phyloP scores from a whole-genome alignment of 2,113 vertebrate genomes.

The Rhadina sibilatrix region DNA sequence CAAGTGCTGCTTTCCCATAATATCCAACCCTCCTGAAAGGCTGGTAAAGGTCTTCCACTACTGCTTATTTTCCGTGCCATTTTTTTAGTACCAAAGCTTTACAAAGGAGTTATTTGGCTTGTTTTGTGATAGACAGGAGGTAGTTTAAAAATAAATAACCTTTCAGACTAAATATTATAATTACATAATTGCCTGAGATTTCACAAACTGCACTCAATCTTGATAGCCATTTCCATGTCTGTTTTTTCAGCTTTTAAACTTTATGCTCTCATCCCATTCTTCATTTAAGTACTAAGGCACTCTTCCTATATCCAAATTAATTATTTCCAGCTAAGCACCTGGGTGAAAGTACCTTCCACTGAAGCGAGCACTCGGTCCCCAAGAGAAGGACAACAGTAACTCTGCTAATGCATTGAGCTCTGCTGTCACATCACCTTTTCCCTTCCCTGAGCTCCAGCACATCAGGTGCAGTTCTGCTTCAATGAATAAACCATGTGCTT shows the following conservation, averaged over 20 bases:
- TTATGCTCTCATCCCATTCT: not conserved
- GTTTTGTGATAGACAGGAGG: not conserved
- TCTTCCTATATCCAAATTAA: not conserved
- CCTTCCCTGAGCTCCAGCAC: not conserved
- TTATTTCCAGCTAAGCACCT: not conserved
- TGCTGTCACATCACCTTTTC: not conserved
- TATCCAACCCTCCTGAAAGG: not conserved
- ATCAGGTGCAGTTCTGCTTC: not conserved
- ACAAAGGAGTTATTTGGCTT: not conserved
- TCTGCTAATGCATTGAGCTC: rapidly evolving
- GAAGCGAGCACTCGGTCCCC: not conserved
- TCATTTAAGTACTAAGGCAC: not conserved
- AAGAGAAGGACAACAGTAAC: not conserved
- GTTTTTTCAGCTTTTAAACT: not conserved
- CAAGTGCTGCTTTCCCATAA: not conserved
- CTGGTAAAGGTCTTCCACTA: not conserved
- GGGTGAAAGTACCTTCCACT: not conserved
- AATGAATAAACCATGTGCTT: not conserved
- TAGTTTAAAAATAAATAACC: not conserved
- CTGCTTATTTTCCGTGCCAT: not conserved
- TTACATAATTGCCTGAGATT: not conserved
- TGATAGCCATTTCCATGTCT: not conserved
- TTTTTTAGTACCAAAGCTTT: not conserved
- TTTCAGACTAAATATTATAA: not conserved
- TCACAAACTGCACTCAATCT: not conserved